These are phyloP conservation scores for Porites divaricata DNA, from an alignment of 92 coral and sea anemone species.

Conservation along the genomic window DNA sequence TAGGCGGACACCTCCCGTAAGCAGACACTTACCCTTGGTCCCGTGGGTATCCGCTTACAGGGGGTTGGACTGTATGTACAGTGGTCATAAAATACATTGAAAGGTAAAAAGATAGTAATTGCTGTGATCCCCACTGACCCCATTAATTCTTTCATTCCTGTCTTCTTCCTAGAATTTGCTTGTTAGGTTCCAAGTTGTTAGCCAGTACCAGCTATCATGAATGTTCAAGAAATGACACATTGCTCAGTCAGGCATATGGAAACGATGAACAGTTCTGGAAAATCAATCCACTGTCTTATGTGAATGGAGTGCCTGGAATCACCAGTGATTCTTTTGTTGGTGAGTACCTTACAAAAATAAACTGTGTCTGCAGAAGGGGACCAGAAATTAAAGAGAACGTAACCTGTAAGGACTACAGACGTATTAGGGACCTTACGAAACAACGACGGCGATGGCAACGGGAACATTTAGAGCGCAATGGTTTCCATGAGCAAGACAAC, in stretches of 20 bases:
- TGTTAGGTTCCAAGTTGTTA: constrained; percentile 81
- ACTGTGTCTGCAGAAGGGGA: neutral
- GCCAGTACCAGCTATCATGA: constrained; percentile 76
- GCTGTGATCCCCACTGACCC: no score
- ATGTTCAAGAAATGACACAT: constrained; percentile 86
- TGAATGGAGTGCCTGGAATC: constrained; percentile 94
- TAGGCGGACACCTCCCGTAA: no score
- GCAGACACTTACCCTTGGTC: neutral
- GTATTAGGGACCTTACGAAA: no score
- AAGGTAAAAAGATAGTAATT: no score
- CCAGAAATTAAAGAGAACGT: neutral
- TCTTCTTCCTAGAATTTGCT: constrained; percentile 73
- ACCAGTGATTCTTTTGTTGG: constrained; percentile 90
- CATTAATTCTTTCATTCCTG: neutral
- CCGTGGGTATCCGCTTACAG: neutral
- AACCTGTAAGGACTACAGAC: no score
- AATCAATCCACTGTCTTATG: constrained; percentile 55
- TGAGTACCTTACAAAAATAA: constrained; percentile 7
- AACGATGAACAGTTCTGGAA: constrained; percentile 75
- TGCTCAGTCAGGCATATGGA: constrained; percentile 72
- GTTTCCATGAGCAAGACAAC: no score
- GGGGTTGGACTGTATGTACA: no score
- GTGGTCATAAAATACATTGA: no score
- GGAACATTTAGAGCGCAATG: no score
- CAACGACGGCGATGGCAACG: no score